Base-by-base conservation (phyloP, 2,797 vertebrate species). In the Thripadectes ignobilis region DNA sequence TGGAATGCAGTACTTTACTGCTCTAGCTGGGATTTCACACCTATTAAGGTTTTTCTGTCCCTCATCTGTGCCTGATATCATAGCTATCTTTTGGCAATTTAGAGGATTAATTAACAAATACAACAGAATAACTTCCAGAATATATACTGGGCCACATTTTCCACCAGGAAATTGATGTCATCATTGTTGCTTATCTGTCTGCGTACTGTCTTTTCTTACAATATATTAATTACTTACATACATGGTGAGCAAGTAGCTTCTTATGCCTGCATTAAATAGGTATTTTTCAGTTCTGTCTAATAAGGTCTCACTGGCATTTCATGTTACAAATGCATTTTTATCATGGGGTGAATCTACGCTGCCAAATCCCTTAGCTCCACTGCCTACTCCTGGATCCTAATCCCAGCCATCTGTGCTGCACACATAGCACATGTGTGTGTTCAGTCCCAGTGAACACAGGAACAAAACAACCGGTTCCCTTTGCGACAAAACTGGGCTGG, bases 351-450 rank as follows among this genome's bases (percentile, higher is more conserved):
- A 36, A 43, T 51, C 63, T 62, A 9, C 1, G 2, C 36, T 92
- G 76, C 43, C 52, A 80, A 67, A 77, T 59, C 20, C 59, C 68
- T 46, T 45, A 48, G 15, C 22, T 84, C 55, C 65, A 59, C 9
- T 23, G 34, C 27, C 52, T 58, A n/a, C 34, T 79, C 19, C 74
- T 49, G 30, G n/a, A 72, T 84, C 52, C 55, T 27, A 14, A 12
- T 58, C 51, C 76, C 86, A 80, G 39, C 38, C 21, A 48, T 61
- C 58, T 80, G 66, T 2, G 0, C 43, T 30, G 21, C 54, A 65
- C 48, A 7, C 4, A 14, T 1, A 15, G 38, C n/a, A 54, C 51
- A 7, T 1, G 26, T 13, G 14, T 3, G 0, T 52, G 21, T 43
- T 76, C 49, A 30, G 30, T 58, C 72, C 45, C 1, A 2, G 14